These are phyloP conservation scores for Uria aalge DNA, from an alignment of 2,113 vertebrate species.

Conservation along the genomic window DNA sequence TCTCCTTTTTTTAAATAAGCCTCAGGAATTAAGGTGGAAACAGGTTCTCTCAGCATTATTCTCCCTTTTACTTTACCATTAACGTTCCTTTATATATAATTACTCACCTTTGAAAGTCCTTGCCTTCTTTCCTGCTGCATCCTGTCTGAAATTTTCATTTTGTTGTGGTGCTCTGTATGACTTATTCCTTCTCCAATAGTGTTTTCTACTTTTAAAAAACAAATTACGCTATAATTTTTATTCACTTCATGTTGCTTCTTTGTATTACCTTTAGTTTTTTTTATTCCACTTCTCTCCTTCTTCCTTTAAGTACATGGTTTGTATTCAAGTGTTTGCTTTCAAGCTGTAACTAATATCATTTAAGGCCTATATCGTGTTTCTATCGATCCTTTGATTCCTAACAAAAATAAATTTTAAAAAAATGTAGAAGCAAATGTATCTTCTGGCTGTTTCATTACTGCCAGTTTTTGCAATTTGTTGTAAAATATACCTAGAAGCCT, in stretches of 20 bases:
- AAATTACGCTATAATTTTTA: not conserved
- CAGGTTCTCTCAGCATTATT: not conserved
- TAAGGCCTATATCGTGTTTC: not conserved
- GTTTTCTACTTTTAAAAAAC: not conserved
- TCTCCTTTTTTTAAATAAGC: not conserved
- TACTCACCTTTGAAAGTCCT: not conserved
- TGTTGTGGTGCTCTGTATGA: not conserved
- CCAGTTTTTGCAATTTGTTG: not conserved
- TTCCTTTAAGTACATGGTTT: not conserved
- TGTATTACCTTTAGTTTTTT: not conserved
- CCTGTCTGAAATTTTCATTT: not conserved
- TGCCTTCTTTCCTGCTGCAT: not conserved
- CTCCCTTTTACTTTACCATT: not conserved
- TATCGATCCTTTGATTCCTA: not conserved
- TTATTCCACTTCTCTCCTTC: not conserved
- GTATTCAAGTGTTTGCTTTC: not conserved
- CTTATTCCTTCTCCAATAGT: not conserved
- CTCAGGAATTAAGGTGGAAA: not conserved
- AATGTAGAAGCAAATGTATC: not conserved
- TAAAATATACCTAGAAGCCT: not conserved
- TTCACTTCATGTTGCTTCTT: not conserved
- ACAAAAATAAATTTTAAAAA: not conserved
- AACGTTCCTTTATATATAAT: not conserved
- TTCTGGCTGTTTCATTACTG: not conserved
- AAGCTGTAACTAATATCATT: not conserved